Evolutionary conservation across 2,888 invertebrate genomes (phyloP), one percentile per base, ranked within the genome.

Genomic region (Arctia plantaginis): DNA sequence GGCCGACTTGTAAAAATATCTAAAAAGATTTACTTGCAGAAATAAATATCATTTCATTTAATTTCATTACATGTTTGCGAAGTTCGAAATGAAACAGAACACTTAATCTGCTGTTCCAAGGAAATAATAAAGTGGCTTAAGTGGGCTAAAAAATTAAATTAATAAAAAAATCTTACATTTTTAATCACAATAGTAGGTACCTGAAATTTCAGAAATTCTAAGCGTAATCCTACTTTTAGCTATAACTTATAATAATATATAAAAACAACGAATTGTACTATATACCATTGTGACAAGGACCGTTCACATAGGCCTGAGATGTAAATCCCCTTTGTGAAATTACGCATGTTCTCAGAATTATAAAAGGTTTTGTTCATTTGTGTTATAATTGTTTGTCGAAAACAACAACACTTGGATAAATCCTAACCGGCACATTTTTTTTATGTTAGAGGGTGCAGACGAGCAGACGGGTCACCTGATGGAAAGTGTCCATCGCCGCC

Each of bases 261-360:
- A 35, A 78, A 72, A 75, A 80, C 64, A 72, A 78, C 73, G 47
- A 67, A 55, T 35, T 12, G 4, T 30, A 44, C 41, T 72, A 75
- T 73, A 72, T 72, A 70, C 75, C 75, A 78, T 47, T 69, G 64
- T 70, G 12, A 41, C 72, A 73, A 73, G 80, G 62, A 71, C 35
- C 12, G 30, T 51, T 15, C 15, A 47, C n/a, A 66, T 30, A n/a
- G 35, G 35, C 59, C 44, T 73, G 39, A 64, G 68, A 67, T 66
- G 64, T 27, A 78, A 71, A 35, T 41, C 20, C 65, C 72, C 72
- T 35, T 33, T 47, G 39, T 44, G 13, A 64, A 73, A 68, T 41
- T 62, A 30, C 55, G 67, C 33, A 13, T 10, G 64, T 20, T 73
- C 69, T 70, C 47, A 41, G 15, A 13, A 51, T 39, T 15, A 0